A percentile compares a stretch with the other conserved stretches of the same genome.
phyloP scores from a whole-genome alignment of 2,888 invertebrate species.

The Tanytarsus gracilentus region DNA sequence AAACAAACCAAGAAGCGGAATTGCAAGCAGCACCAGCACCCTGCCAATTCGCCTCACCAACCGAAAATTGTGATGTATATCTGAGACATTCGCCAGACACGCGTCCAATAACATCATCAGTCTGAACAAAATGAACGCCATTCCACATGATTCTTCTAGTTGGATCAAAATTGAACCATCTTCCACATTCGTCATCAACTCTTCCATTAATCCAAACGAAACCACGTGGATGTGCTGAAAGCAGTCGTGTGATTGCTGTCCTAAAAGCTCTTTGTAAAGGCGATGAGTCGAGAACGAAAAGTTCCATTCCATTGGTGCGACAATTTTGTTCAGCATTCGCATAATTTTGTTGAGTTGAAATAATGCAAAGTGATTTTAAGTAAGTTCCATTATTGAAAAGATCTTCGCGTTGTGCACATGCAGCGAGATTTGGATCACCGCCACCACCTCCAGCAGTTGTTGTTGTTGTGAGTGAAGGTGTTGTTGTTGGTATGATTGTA shows the following conservation, averaged over 20 bases:
- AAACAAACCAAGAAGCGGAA: neutral
- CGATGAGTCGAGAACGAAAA: neutral
- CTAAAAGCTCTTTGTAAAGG: no score
- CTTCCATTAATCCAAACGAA: neutral
- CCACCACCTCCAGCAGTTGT: neutral
- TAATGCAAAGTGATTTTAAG: neutral
- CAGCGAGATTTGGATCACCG: neutral
- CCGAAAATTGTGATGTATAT: neutral
- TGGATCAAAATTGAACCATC: neutral
- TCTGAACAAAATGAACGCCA: neutral
- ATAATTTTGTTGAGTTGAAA: neutral
- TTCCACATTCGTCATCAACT: neutral
- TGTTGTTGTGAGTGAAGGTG: no score
- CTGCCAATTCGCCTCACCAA: neutral
- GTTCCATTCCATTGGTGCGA: neutral
- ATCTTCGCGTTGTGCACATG: neutral
- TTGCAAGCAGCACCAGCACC: neutral
- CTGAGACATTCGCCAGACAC: neutral
- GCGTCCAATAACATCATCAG: neutral
- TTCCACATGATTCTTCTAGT: neutral
- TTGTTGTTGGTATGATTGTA: no score
- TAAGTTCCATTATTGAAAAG: neutral
- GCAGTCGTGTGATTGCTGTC: no score
- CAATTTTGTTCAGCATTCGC: neutral
- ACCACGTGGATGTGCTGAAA: neutral